Conservation (phyloP, 2,888 invertebrate genomes). For the Nycteola revayana region DNA sequence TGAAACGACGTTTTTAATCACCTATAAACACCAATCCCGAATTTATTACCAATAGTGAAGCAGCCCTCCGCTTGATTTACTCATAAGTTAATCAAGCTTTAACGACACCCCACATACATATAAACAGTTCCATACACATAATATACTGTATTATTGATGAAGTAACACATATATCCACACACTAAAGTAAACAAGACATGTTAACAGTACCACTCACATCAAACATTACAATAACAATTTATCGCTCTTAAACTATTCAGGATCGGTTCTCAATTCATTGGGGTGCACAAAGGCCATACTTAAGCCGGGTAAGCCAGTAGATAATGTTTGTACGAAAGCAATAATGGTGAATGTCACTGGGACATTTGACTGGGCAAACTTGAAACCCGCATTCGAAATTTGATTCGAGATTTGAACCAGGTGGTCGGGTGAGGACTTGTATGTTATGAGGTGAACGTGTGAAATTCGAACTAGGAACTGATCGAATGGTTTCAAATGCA, state of each 20-base stretch:
- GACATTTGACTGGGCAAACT: slow-evolving; percentile 74
- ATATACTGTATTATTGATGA: too few relatives aligned
- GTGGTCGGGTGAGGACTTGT: slow-evolving; percentile 19
- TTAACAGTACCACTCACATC: slow-evolving; percentile 11
- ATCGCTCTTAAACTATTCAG: slow-evolving; percentile 34
- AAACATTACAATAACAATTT: slow-evolving; percentile 27
- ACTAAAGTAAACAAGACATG: slow-evolving; percentile 1
- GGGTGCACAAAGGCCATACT: slow-evolving; percentile 34
- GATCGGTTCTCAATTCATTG: slow-evolving; percentile 21
- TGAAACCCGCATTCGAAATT: slow-evolving; percentile 35
- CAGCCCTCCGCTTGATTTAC: too few relatives aligned
- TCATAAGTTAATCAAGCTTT: too few relatives aligned
- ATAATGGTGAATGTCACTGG: slow-evolving; percentile 68
- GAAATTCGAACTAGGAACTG: too few relatives aligned
- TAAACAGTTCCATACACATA: too few relatives aligned
- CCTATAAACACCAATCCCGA: too few relatives aligned
- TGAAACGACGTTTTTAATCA: too few relatives aligned
- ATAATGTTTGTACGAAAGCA: slow-evolving; percentile 73
- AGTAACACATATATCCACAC: too few relatives aligned
- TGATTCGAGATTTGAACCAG: slow-evolving; percentile 33
- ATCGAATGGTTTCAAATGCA: too few relatives aligned
- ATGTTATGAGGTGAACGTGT: slow-evolving; percentile 1
- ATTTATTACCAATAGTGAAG: too few relatives aligned
- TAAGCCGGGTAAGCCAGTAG: slow-evolving; percentile 53
- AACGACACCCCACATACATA: too few relatives aligned